These are phyloP conservation scores for Plestiodon gilberti DNA, from an alignment of 2,113 vertebrate genomes.

Conservation along the genomic window DNA sequence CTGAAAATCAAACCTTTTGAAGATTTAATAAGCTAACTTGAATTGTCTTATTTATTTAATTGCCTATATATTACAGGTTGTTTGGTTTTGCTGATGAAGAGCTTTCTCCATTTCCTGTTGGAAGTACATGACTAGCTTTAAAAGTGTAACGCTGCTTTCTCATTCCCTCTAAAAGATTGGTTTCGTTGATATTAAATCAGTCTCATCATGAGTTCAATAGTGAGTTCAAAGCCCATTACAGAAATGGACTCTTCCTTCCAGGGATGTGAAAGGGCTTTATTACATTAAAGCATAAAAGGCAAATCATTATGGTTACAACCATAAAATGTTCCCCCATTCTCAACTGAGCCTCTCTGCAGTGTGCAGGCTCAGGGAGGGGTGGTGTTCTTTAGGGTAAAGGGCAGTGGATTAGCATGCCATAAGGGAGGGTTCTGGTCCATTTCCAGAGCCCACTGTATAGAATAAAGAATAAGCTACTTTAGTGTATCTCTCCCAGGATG, in stretches of 20 bases:
- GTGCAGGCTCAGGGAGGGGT: neutral
- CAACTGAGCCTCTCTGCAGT: neutral
- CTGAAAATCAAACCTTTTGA: neutral
- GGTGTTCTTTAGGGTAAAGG: neutral
- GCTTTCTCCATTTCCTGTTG: neutral
- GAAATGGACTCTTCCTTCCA: neutral
- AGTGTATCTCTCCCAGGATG: neutral
- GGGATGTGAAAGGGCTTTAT: neutral
- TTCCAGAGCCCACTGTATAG: neutral
- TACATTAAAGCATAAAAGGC: neutral
- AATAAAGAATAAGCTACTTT: neutral
- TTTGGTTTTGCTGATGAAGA: constrained; percentile 10
- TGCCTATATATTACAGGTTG: neutral
- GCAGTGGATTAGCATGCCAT: neutral
- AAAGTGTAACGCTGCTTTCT: neutral
- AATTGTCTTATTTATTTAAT: constrained; percentile 19
- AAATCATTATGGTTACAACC: neutral
- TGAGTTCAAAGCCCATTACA: neutral
- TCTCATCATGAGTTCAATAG: neutral
- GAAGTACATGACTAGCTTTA: neutral
- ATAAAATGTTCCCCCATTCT: neutral
- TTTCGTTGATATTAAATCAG: neutral
- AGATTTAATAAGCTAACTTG: constrained; percentile 4
- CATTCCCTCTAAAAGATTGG: neutral
- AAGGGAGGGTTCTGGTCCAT: neutral